Percentiles rank a stretch among this genome's conserved stretches.
These are phyloP conservation scores for Sebastes umbrosus DNA, from an alignment of 2,797 vertebrate genomes.

Conservation along the genomic window DNA sequence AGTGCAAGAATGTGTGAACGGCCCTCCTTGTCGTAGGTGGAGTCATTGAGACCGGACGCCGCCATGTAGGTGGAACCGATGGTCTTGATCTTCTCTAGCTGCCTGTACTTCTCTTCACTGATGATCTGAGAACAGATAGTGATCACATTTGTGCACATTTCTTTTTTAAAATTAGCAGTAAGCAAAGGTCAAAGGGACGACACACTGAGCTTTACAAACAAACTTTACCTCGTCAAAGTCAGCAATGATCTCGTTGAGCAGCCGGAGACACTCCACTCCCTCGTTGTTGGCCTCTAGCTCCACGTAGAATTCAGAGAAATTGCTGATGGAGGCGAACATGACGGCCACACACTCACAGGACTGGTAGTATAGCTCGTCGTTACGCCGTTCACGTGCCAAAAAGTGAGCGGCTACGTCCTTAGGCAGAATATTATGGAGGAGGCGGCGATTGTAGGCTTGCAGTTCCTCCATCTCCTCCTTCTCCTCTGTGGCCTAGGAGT, in stretches of 20 bases:
- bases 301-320: constrained; percentile 96
- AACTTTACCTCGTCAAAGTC: constrained; percentile 92
- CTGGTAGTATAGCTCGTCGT: constrained; percentile 96
- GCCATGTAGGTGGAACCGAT: constrained; percentile 97
- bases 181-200: background rate
- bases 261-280: constrained; percentile 92
- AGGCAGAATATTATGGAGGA: constrained; percentile 95
- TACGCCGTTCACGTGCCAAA: constrained; percentile 89
- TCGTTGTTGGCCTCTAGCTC: constrained; percentile 98
- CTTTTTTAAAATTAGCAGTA: background rate
- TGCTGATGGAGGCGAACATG: constrained; percentile 98
- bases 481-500: constrained; percentile 90
- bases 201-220: background rate
- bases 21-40: constrained; percentile 93
- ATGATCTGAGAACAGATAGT: constrained; percentile 84
- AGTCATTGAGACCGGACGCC: constrained; percentile 92
- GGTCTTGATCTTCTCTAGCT: constrained; percentile 98
- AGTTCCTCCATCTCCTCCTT: constrained; percentile 98
- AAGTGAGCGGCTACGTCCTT: constrained; percentile 96
- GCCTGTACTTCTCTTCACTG: constrained; percentile 92
- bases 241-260: constrained; percentile 96
- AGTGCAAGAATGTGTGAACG: constrained; percentile 91
- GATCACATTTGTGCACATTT: background rate
- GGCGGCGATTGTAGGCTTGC: constrained; percentile 94
- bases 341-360: constrained; percentile 95